These are phyloP conservation scores for Pterostichus madidus DNA, from an alignment of 2,888 invertebrate species.

Conservation along the genomic window DNA sequence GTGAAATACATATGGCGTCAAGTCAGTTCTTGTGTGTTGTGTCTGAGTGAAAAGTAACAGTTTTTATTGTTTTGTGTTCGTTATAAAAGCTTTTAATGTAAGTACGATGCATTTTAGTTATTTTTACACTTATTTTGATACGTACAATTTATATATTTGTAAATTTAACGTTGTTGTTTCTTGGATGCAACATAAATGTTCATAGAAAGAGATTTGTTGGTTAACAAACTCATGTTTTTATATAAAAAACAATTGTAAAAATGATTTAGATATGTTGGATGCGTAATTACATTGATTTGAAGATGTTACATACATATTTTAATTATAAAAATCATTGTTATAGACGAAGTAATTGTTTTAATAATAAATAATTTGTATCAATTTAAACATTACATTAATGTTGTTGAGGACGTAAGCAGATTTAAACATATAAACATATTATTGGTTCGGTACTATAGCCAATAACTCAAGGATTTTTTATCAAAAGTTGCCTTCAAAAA, in stretches of 20 bases:
- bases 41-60: constrained; percentile 6
- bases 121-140: constrained; percentile 12
- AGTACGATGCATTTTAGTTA: constrained; percentile 12
- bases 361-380: background rate
- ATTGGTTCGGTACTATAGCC: background rate
- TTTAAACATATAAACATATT: background rate
- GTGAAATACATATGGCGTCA: constrained; percentile 40
- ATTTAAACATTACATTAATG: background rate
- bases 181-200: background rate
- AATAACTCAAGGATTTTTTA: background rate
- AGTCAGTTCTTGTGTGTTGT: constrained; percentile 46
- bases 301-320: too few species aligned
- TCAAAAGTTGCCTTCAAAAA: background rate
- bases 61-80: constrained; percentile 50
- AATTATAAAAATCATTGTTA: too few species aligned
- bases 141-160: background rate
- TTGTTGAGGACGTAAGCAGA: background rate
- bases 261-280: background rate
- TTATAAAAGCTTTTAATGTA: constrained; percentile 46
- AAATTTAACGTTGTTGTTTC: background rate
- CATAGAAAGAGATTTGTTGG: constrained; percentile 30
- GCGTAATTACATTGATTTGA: too few species aligned
- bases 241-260: constrained; percentile 13
- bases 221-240: constrained; percentile 55
- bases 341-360: background rate